Evolutionary conservation across 2,888 invertebrate species (phyloP).

Genomic region (Melitaea athalia): DNA sequence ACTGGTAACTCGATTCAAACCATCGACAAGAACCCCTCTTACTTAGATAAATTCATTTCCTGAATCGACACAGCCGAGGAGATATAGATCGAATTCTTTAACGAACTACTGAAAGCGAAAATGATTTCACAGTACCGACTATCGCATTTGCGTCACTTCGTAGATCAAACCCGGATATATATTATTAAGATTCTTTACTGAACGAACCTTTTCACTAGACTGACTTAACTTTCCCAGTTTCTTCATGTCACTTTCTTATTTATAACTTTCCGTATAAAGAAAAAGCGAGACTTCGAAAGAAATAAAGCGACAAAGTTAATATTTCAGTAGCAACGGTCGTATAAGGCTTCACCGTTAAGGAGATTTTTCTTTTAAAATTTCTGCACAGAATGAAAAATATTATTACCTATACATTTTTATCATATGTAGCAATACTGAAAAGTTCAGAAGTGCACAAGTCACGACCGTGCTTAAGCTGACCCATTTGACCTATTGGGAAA

Average conservation of each 20-base stretch:
- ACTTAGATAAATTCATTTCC: slow-evolving; percentile 39
- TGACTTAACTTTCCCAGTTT: neutral
- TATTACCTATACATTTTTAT: neutral
- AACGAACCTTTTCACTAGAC: slow-evolving; percentile 9
- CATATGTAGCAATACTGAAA: neutral
- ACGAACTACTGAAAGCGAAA: slow-evolving; percentile 11
- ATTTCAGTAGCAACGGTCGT: slow-evolving; percentile 8
- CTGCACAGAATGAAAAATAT: neutral
- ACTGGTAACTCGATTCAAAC: slow-evolving; percentile 34
- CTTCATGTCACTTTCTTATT: slow-evolving; percentile 1
- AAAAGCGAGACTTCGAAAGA: slow-evolving; percentile 7
- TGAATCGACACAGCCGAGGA: slow-evolving; percentile 35
- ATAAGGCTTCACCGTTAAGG: neutral
- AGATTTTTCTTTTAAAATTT: neutral
- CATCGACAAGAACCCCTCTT: slow-evolving; percentile 27
- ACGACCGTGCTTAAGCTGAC: slow-evolving; percentile 31
- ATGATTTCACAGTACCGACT: neutral
- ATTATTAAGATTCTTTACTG: slow-evolving; percentile 10
- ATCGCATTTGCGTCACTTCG: slow-evolving; percentile 11
- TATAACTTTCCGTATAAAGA: slow-evolving; percentile 6
- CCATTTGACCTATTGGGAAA: slow-evolving; percentile 35
- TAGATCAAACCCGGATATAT: neutral
- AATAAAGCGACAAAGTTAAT: slow-evolving; percentile 11
- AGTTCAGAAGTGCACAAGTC: slow-evolving; percentile 27
- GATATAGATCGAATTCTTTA: slow-evolving; percentile 29